Conservation (phyloP, 2,888 invertebrate species). For the Trichogramma dendrolimi region DNA sequence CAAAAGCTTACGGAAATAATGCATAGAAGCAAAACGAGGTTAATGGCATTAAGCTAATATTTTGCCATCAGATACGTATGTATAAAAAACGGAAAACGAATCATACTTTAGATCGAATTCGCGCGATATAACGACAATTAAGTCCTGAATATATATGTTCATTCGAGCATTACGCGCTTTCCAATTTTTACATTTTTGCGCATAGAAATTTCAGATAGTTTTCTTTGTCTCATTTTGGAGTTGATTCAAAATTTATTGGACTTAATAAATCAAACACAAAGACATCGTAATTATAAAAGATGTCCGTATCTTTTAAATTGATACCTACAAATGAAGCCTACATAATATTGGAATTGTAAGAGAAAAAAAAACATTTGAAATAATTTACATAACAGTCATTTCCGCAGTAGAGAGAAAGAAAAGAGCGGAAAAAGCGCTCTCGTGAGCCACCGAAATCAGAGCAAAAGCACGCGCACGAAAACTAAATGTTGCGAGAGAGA, state of each 20-base stretch:
- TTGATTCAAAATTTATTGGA: no score
- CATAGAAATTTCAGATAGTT: background rate
- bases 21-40: slow-evolving; percentile 10
- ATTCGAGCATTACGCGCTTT: background rate
- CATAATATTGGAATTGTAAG: no score
- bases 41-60: slow-evolving; percentile 15
- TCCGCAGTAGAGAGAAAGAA: background rate
- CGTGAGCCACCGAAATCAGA: slow-evolving; percentile 10
- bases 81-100: slow-evolving; percentile 5
- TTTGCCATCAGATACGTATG: background rate
- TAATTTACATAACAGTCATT: slow-evolving; percentile 14
- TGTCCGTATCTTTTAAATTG: no score
- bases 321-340: no score
- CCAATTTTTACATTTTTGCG: background rate
- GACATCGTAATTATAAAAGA: no score
- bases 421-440: background rate
- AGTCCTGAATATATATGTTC: background rate
- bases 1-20: no score
- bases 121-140: background rate
- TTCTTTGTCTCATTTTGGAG: background rate
- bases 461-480: slow-evolving; percentile 8
- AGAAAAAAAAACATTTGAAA: background rate
- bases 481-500: background rate
- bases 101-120: slow-evolving; percentile 13
- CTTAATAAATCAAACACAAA: no score